These are phyloP conservation scores for Tanypteryx hageni DNA, from an alignment of 2,888 invertebrate species.

Conservation along the genomic window DNA sequence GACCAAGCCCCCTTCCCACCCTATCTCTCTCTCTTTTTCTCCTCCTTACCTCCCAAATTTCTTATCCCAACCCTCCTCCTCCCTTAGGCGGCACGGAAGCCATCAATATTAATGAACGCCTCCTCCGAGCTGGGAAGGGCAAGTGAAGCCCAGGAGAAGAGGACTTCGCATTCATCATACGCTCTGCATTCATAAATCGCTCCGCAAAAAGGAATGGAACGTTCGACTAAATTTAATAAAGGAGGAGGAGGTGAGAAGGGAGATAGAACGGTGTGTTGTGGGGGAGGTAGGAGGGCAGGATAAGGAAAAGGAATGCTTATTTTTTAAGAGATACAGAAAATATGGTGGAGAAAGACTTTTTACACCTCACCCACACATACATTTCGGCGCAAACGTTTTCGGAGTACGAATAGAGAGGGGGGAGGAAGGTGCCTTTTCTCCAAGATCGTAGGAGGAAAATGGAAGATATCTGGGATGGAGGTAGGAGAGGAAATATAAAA, in stretches of 20 bases:
- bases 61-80: background rate
- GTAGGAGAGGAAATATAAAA: too few relatives aligned
- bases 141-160: background rate
- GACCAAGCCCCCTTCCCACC: too few relatives aligned
- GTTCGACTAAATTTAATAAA: conserved; percentile 23
- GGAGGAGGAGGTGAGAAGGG: background rate
- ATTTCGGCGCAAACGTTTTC: background rate
- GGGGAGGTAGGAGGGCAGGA: too few relatives aligned
- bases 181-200: conserved; percentile 45
- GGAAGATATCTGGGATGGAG: too few relatives aligned
- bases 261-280: background rate
- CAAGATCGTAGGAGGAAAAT: too few relatives aligned
- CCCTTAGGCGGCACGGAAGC: background rate
- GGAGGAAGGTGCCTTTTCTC: too few relatives aligned
- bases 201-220: background rate
- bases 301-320: too few relatives aligned
- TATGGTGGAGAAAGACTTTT: background rate
- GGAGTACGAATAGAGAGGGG: background rate
- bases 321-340: too few relatives aligned
- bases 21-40: background rate
- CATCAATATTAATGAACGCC: conserved; percentile 34
- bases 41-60: background rate
- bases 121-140: background rate
- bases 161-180: conserved; percentile 24
- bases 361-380: background rate